phyloP scores from a whole-genome alignment of 2,113 vertebrate genomes.

The Dicrurus megarhynchus region DNA sequence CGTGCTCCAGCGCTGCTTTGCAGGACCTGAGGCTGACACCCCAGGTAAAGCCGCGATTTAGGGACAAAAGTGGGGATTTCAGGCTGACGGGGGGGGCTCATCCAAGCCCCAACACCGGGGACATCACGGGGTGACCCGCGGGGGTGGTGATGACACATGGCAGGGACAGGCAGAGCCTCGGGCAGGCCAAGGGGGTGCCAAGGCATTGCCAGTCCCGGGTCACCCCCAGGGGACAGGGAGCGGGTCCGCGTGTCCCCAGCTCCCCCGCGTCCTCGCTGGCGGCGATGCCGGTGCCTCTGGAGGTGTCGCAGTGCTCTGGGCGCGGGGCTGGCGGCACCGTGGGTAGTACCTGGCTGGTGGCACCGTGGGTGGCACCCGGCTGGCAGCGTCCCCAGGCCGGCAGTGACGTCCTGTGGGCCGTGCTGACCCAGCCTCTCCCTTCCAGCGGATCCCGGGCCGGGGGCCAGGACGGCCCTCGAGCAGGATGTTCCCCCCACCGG shows the following conservation, averaged over 20 bases:
- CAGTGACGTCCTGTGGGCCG: background rate
- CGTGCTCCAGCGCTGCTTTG: background rate
- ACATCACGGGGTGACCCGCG: background rate
- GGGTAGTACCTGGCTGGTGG: background rate
- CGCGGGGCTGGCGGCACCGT: accelerated
- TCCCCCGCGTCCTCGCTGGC: no score
- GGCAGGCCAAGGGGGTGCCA: accelerated
- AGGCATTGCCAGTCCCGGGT: background rate
- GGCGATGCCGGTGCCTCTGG: accelerated
- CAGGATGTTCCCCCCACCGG: background rate
- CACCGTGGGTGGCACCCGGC: background rate
- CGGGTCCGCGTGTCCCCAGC: accelerated
- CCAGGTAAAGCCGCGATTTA: accelerated
- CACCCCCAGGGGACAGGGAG: background rate
- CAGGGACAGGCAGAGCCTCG: background rate
- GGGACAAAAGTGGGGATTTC: background rate
- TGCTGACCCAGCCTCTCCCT: background rate
- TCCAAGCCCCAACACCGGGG: background rate
- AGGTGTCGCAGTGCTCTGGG: accelerated
- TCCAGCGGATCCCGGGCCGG: background rate
- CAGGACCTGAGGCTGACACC: background rate
- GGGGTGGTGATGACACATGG: accelerated
- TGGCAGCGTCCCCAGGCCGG: background rate
- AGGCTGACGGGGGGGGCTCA: background rate
- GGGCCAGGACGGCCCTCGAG: background rate